A percentile compares a stretch with the other conserved stretches of the same genome.
phyloP scores from a whole-genome alignment of 2,113 vertebrate genomes.

The Patagioenas fasciata region DNA sequence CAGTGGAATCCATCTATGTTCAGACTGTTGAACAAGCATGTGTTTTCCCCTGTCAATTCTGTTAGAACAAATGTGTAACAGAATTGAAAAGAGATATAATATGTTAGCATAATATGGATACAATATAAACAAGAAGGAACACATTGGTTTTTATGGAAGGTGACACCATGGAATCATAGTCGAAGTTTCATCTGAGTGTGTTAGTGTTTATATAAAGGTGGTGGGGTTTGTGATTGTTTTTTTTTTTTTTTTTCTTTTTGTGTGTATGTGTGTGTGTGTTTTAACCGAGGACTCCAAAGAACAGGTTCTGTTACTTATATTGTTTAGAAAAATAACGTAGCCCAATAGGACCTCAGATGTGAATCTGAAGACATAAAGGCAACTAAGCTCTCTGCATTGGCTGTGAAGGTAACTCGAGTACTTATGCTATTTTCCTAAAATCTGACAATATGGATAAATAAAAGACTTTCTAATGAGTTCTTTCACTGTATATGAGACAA shows the following conservation, averaged over 20 bases:
- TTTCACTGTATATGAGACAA: background rate
- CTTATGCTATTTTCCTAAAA: rapidly evolving
- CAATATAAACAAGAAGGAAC: background rate
- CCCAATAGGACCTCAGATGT: background rate
- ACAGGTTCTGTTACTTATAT: background rate
- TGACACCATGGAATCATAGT: background rate
- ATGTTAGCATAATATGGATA: background rate
- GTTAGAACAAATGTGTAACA: background rate
- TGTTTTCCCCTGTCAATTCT: background rate
- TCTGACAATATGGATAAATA: background rate
- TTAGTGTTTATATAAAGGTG: background rate
- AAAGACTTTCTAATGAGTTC: background rate
- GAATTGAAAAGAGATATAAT: background rate
- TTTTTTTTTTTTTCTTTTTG: no score
- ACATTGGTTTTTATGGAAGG: background rate
- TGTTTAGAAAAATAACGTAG: background rate
- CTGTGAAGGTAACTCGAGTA: background rate
- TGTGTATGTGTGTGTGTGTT: no score
- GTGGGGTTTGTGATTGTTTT: no score
- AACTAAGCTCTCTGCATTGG: background rate
- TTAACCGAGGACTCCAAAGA: background rate
- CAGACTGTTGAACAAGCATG: background rate
- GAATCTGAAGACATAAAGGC: background rate
- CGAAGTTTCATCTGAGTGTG: background rate
- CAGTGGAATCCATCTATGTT: background rate